Percentiles rank a stretch among this genome's conserved stretches.
phyloP scores from a whole-genome alignment of 2,113 vertebrate species.

The Mobula hypostoma region DNA sequence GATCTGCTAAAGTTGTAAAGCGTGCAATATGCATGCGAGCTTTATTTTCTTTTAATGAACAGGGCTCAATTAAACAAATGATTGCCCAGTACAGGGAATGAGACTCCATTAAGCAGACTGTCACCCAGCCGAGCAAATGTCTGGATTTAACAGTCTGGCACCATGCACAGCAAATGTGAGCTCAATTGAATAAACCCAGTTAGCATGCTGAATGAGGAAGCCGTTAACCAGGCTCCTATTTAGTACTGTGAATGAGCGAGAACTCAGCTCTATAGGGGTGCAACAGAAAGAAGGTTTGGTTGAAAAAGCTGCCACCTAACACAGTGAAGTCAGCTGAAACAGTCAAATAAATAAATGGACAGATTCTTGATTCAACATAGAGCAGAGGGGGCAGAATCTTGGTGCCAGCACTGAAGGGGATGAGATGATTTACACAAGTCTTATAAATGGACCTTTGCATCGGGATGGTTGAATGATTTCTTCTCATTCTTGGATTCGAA shows the following conservation, averaged over 20 bases:
- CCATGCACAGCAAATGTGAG: background rate
- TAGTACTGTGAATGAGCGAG: background rate
- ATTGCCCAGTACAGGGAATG: background rate
- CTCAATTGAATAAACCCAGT: background rate
- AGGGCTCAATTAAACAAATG: background rate
- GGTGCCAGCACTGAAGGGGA: background rate
- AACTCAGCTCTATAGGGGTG: no score
- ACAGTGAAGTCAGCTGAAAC: background rate
- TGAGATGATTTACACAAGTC: background rate
- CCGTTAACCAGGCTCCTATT: background rate
- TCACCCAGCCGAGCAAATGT: background rate
- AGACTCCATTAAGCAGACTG: background rate
- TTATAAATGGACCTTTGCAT: background rate
- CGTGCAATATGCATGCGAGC: background rate
- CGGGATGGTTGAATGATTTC: background rate
- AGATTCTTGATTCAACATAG: background rate
- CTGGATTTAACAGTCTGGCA: background rate
- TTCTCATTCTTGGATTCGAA: background rate
- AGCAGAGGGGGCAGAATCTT: background rate
- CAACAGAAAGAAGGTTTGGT: background rate
- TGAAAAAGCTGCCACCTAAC: background rate
- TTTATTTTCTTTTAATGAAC: background rate
- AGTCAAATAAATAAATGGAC: background rate
- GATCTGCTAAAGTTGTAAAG: background rate
- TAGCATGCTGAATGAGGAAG: background rate